Evolutionary conservation across 2,888 invertebrate species (phyloP), one percentile per base, ranked within the genome.

Genomic region (Agelastica alni): DNA sequence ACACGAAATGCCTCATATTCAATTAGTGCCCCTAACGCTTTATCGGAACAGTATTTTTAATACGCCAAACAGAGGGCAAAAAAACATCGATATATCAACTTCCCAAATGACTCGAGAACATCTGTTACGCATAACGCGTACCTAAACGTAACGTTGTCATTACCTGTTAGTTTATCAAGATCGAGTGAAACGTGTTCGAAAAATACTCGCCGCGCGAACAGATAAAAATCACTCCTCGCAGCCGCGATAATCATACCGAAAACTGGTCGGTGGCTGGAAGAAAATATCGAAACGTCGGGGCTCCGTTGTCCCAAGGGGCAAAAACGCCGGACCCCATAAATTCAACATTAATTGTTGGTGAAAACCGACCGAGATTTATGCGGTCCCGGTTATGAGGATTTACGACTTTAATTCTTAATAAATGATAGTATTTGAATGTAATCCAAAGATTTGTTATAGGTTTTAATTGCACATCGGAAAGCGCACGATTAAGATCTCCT

Each of bases 281-380:
- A 52, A 31, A 52, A 41, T 37, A 32, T 37, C 37, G 26, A 45
- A 55, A 44, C 45, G 39, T 65, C 42, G 44, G 36, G n/a, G 36
- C 67, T 72, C 71, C 71, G 72, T 72, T 72, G 70, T 71, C 71
- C 67, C n/a, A 68, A 67, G 64, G 69, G 67, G 66, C 69, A 66
- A 70, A 65, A 64, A 62, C 58, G 59, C 51, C 60, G 51, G 59
- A 64, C 68, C n/a, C n/a, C 66, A 75, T 75, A 75, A 75, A 75
- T 75, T 70, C 62, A 57, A 59, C 64, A 66, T 72, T 76, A 76
- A 76, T 76, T 76, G 73, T 75, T 75, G 73, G 69, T 74, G 75
- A 76, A 74, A 75, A 73, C 69, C 68, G 56, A 61, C 62, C 62
- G 68, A 65, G 62, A 74, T 74, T 74, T 72, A 75, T 73, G 64